Evolutionary conservation across 2,113 vertebrate genomes (phyloP).

Genomic region (Genyomyrus donnyi): DNA sequence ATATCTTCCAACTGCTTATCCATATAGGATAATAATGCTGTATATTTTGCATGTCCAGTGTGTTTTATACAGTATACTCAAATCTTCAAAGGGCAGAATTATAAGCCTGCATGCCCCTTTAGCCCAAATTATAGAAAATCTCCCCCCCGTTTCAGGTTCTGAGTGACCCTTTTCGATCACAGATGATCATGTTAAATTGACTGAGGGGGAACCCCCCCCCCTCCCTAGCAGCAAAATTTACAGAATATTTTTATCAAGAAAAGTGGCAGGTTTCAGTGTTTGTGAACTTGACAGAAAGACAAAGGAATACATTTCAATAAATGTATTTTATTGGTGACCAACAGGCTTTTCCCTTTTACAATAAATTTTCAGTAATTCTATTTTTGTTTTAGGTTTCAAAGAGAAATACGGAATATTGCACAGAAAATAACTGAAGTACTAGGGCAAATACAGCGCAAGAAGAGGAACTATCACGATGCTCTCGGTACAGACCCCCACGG

Average conservation of each 20-base stretch:
- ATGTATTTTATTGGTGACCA: conserved; percentile 76
- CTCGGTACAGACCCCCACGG: conserved; percentile 57
- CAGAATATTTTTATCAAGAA: not conserved
- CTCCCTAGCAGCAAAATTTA: not conserved
- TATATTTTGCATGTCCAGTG: not conserved
- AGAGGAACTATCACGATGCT: conserved; percentile 48
- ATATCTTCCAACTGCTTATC: too few relatives aligned
- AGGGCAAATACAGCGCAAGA: conserved; percentile 48
- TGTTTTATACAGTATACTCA: not conserved
- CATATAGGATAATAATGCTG: not conserved
- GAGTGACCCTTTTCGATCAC: not conserved
- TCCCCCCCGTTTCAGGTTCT: too few relatives aligned
- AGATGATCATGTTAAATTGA: not conserved
- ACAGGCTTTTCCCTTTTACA: conserved; percentile 68
- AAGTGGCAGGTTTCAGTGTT: not conserved
- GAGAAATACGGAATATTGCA: conserved; percentile 73
- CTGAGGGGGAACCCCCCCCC: not conserved
- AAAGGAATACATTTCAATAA: conserved; percentile 44
- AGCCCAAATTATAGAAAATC: not conserved
- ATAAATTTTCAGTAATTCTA: conserved; percentile 57
- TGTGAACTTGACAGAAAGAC: not conserved
- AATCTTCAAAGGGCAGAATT: not conserved
- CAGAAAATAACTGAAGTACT: conserved; percentile 57
- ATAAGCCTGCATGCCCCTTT: not conserved
- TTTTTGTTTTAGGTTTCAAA: conserved; percentile 47